Base-by-base conservation (phyloP, 23 tunicate species). In the Styela plicata region DNA sequence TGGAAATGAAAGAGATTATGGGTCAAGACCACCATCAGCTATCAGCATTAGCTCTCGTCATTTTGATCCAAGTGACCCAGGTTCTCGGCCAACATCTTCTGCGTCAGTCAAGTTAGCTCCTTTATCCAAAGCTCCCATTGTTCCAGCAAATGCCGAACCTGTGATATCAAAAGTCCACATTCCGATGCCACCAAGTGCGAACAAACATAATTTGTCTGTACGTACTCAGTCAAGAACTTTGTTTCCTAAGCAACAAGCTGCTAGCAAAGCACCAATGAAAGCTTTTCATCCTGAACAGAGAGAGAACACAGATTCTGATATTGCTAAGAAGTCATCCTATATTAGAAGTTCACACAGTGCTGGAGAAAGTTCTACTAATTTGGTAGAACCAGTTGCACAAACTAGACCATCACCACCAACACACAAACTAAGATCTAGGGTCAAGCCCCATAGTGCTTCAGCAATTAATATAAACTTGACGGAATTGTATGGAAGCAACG, bases 21-120 rank as follows among this genome's bases (percentile, higher is more conserved):
- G 76, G 19, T 91, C 97, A 22, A 33, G 98, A 30, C 93, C 93
- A 18, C 93, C 98, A 16, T 93, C 98, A 16, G 85, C 94, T 3
- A 75, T 80, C 31, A 88, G 87, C 31, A 22, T 88, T 20, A 85
- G 83, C 21, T 31, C 83, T 18, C 86, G 80, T 26, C 80, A 80
- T 23, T 88, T 84, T 74, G 98, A 93, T 75, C 87, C 98, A 1
- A 69, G 31, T 62, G 98, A 93, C 69, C 80, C 82, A 18, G 29
- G 82, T 3, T 76, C 87, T 21, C 73, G 87, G 26, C 85, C 98
- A 5, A 25, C 67, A 5, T 88, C 93, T 63, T 65, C 82, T 33
- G 74, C 90, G 7, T 23, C 62, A 19, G 31, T 70, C 10, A 91
- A 87, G 74, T 79, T 91, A 34, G 79, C 88, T 2, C 97, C 97